phyloP scores from a whole-genome alignment of 2,888 invertebrate genomes.

The Leptopilina syphax region DNA sequence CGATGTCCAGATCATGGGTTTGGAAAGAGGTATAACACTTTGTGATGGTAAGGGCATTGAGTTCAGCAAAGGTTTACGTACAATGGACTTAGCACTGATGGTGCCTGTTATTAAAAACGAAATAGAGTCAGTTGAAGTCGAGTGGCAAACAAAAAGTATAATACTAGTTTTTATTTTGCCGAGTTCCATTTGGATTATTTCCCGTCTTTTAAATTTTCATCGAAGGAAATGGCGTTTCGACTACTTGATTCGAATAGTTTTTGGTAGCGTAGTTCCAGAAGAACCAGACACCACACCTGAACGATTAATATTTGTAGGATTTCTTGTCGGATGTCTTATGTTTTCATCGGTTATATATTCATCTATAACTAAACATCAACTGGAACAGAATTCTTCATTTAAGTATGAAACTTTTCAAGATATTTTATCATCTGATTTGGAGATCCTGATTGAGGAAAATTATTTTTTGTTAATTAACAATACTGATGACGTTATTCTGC shows the following conservation, averaged over 20 bases:
- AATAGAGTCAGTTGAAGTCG: too few relatives aligned
- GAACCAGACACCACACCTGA: not conserved
- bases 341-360: not conserved
- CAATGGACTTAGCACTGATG: too few relatives aligned
- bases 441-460: not conserved
- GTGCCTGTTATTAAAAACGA: too few relatives aligned
- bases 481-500: not conserved
- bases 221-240: not conserved
- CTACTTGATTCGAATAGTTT: not conserved
- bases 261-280: not conserved
- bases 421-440: not conserved
- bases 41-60: too few relatives aligned
- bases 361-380: not conserved
- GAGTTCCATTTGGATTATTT: too few relatives aligned
- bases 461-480: not conserved
- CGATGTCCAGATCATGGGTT: too few relatives aligned
- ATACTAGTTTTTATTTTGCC: too few relatives aligned
- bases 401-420: not conserved
- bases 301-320: not conserved
- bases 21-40: too few relatives aligned
- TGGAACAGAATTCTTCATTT: not conserved
- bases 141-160: too few relatives aligned
- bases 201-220: too few relatives aligned
- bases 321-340: not conserved
- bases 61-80: too few relatives aligned